Evolutionary conservation across 2,797 vertebrate species (phyloP), one percentile per base, ranked within the genome.

Genomic region (Diplodus puntazzo): DNA sequence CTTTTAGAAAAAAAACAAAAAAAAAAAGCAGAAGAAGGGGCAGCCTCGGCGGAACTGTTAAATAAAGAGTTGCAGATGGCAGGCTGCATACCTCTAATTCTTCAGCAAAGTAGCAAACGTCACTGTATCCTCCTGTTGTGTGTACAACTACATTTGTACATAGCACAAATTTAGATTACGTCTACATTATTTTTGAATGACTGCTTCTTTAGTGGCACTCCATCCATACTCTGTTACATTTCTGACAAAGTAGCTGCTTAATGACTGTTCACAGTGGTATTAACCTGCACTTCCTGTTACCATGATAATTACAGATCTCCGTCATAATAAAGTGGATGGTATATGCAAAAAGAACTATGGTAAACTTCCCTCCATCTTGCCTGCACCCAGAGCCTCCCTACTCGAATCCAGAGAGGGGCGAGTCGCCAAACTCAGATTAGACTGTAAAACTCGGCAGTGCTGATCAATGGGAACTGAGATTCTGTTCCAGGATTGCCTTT

Each of bases 191-290:
- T 25, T 14, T 72, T 39, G 55, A 70, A 9, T 49, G 4, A 55
- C n/a, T 39, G 43, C 11, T 59, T 34, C 1, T 16, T 59, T 34
- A 21, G 4, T 39, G 10, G 34, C 9, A 10, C 34, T 39, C 6
- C 34, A 39, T 39, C 34, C 2, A 9, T 39, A 0, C 62, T 49
- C 3, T 18, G 21, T 14, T 13, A 11, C 30, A 49, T 49, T 50
- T 65, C 63, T 65, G 27, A 65, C 11, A 50, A 65, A 48, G 61
- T n/a, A n/a, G 25, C 23, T 48, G 13, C 27, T 66, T 23, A 17
- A 23, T 1, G 8, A 53, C 25, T 55, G 23, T 30, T 57, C 57
- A 18, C 17, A 11, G 3, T 9, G 5, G 1, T 30, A 20, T 43
- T 43, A 16, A 30, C 5, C 53, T 27, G 5, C 21, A 25, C 8